Percentiles rank a stretch among this genome's conserved stretches.
Evolutionary conservation across 2,797 vertebrate species (phyloP).

Genomic region (Peromyscus attwateri): DNA sequence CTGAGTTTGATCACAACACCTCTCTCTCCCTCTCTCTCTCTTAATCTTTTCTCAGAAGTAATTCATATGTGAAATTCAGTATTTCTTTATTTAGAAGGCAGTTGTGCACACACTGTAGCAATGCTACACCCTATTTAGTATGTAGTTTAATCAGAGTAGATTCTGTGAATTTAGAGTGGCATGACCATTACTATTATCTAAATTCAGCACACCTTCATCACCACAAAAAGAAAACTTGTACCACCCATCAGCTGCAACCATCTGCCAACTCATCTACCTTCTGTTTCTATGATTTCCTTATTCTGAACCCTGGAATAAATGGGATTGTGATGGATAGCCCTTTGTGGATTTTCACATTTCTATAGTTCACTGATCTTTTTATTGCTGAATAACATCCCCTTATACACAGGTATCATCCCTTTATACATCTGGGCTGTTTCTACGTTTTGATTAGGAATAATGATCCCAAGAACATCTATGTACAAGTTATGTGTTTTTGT

Average conservation of each 20-base stretch:
- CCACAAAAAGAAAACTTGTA: neutral
- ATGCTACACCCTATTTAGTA: neutral
- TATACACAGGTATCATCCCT: too few relatives aligned
- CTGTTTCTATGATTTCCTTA: neutral
- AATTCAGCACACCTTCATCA: neutral
- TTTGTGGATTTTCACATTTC: neutral
- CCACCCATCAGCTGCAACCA: too few relatives aligned
- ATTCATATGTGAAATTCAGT: neutral
- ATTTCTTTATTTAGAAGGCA: neutral
- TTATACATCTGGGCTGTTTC: neutral
- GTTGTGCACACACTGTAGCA: neutral
- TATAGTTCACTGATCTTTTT: neutral
- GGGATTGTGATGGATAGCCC: neutral
- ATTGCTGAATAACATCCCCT: neutral
- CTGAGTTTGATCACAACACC: neutral
- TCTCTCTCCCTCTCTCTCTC: too few relatives aligned
- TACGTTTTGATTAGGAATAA: neutral
- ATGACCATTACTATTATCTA: neutral
- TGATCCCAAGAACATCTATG: neutral
- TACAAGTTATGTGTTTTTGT: neutral
- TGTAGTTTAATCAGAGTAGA: neutral
- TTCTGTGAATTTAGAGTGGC: neutral
- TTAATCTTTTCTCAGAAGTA: constrained; percentile 11
- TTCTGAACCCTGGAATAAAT: neutral
- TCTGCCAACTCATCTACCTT: neutral